Conservation (phyloP, 2,113 vertebrate genomes). For the Dolichotis patagonum region DNA sequence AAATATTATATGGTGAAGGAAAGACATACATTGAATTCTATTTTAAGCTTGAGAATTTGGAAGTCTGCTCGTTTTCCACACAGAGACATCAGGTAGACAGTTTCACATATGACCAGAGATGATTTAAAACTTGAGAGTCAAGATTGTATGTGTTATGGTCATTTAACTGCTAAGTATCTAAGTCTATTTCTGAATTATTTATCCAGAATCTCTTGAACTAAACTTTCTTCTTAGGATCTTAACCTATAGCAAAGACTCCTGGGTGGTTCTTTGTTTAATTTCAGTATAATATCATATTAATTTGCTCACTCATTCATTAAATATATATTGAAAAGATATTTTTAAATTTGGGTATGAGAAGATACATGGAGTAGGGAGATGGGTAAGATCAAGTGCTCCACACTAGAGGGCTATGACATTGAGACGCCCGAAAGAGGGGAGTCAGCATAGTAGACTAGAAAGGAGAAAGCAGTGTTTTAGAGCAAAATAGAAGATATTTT, state of each 20-base stretch:
- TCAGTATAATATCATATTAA: slow-evolving; percentile 10
- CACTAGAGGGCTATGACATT: accelerated
- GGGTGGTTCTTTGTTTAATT: slow-evolving; percentile 55
- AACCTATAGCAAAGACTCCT: background rate
- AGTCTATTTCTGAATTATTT: slow-evolving; percentile 58
- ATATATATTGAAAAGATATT: slow-evolving; percentile 42
- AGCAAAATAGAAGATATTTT: background rate
- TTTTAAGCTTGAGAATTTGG: slow-evolving; percentile 6
- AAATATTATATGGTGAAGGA: background rate
- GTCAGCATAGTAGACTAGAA: background rate
- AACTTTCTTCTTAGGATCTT: background rate
- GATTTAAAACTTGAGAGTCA: background rate
- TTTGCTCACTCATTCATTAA: slow-evolving; percentile 3
- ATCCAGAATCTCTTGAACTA: slow-evolving; percentile 16
- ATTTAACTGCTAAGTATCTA: slow-evolving; percentile 28
- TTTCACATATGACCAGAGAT: background rate
- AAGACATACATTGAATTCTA: background rate
- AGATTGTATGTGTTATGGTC: background rate
- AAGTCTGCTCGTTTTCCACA: background rate
- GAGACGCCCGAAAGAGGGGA: background rate
- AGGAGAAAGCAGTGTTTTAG: background rate
- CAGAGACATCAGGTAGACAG: background rate
- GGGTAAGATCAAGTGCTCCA: background rate
- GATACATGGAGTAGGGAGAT: background rate
- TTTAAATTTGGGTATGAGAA: background rate